These are phyloP conservation scores for Nycticebus coucang DNA, from an alignment of 2,113 vertebrate species.

Conservation along the genomic window DNA sequence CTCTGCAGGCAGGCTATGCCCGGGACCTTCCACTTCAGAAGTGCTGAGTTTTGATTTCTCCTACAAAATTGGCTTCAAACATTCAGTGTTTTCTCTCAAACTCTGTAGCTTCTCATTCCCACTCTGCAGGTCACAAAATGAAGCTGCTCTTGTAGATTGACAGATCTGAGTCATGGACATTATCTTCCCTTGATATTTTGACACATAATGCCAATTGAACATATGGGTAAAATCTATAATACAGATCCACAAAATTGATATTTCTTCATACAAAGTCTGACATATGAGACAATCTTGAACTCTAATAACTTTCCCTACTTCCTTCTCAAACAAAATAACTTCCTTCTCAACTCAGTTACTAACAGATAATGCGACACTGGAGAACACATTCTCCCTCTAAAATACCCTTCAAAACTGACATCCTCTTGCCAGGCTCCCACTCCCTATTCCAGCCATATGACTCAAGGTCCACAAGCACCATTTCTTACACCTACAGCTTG, in stretches of 20 bases:
- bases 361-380: not conserved
- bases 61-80: not conserved
- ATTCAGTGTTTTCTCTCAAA: not conserved
- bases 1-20: not conserved
- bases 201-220: not conserved
- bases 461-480: not conserved
- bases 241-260: not conserved
- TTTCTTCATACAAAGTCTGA: not conserved
- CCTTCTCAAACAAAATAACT: constrained; percentile 10
- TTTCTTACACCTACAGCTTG: not conserved
- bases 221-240: not conserved
- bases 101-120: not conserved
- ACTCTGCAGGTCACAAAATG: not conserved
- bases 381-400: not conserved
- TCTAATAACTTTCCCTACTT: not conserved
- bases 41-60: not conserved
- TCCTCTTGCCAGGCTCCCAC: not conserved
- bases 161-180: not conserved
- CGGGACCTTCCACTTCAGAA: not conserved
- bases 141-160: not conserved
- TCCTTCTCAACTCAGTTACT: not conserved
- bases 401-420: not conserved
- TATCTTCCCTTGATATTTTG: not conserved
- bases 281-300: not conserved
- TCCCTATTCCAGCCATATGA: not conserved